phyloP scores from a whole-genome alignment of 2,113 vertebrate species.

The Atrichornis clamosus region DNA sequence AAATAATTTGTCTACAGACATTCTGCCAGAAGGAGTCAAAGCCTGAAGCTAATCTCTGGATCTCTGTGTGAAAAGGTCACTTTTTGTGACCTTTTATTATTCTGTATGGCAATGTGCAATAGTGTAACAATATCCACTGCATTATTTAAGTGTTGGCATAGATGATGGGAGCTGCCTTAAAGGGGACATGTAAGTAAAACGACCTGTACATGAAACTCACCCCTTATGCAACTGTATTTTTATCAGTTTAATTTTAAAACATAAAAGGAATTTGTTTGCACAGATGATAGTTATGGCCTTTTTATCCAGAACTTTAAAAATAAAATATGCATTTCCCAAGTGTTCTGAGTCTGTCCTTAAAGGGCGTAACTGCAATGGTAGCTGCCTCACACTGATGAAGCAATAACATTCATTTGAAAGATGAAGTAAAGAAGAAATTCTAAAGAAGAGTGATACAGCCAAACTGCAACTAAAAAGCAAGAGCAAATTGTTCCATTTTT shows the following conservation, averaged over 20 bases:
- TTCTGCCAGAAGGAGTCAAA: not conserved
- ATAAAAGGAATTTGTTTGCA: not conserved
- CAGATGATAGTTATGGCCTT: not conserved
- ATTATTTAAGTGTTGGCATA: not conserved
- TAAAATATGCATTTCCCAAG: not conserved
- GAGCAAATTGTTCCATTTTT: not conserved
- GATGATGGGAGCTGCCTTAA: not conserved
- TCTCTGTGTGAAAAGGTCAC: not conserved
- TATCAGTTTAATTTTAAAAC: not conserved
- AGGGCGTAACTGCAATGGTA: not conserved
- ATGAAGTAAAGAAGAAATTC: not conserved
- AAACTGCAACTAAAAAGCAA: not conserved
- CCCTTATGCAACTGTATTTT: not conserved
- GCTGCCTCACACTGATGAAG: not conserved
- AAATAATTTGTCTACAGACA: not conserved
- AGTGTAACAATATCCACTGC: not conserved
- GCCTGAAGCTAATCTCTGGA: not conserved
- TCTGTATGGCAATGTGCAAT: not conserved
- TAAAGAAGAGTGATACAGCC: fast-evolving
- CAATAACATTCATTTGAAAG: not conserved
- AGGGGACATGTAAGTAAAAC: not conserved
- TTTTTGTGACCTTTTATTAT: not conserved
- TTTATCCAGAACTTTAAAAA: not conserved
- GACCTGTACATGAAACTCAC: not conserved
- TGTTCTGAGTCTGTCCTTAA: not conserved